phyloP scores from a whole-genome alignment of 2,888 invertebrate species.

The Orthosia gracilis region DNA sequence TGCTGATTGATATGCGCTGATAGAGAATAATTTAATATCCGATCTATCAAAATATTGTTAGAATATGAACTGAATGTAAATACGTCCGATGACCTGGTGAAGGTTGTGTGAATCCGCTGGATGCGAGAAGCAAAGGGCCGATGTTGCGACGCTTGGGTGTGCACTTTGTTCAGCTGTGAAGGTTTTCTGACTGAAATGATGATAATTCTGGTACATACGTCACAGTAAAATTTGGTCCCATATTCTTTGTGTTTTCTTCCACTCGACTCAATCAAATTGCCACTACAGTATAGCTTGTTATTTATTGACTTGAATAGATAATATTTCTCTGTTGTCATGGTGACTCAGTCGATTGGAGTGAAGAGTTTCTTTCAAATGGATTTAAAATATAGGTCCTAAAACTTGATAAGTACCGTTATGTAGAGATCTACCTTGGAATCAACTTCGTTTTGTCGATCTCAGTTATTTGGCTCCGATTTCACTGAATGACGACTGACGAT shows the following conservation, averaged over 20 bases:
- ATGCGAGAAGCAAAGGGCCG: background rate
- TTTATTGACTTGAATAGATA: background rate
- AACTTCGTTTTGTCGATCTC: background rate
- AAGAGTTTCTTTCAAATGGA: too few species aligned
- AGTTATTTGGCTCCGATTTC: background rate
- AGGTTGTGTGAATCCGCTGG: background rate
- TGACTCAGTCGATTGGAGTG: background rate
- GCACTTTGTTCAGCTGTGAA: too few species aligned
- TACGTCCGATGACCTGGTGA: background rate
- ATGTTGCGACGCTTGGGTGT: background rate
- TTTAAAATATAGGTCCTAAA: too few species aligned
- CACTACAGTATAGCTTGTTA: background rate
- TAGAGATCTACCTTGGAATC: background rate
- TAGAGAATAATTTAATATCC: slow-evolving; percentile 8
- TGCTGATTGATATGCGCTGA: slow-evolving; percentile 11
- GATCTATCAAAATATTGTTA: background rate
- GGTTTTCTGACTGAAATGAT: background rate
- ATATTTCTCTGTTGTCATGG: background rate
- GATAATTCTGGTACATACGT: background rate
- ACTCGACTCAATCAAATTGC: background rate
- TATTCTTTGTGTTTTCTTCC: background rate
- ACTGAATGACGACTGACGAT: background rate
- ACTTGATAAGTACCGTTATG: too few species aligned
- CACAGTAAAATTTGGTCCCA: too few species aligned
- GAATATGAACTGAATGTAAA: background rate